These are phyloP conservation scores for Poecilia gillii DNA, from an alignment of 2,797 vertebrate species.

Conservation along the genomic window DNA sequence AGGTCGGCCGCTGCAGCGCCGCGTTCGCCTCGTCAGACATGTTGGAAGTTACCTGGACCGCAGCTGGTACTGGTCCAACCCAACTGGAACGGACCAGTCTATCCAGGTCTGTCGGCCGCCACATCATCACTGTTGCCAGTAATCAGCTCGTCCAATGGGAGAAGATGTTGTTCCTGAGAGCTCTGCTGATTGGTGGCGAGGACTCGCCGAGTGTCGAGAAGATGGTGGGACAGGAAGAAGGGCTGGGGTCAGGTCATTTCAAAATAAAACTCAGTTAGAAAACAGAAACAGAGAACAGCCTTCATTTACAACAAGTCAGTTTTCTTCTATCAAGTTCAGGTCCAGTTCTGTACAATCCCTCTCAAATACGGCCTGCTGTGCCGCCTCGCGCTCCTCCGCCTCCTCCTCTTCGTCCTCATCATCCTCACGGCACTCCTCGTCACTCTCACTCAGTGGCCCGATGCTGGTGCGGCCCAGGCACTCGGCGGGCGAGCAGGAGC, in stretches of 20 bases:
- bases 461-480: conserved; percentile 83
- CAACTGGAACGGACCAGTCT: background rate
- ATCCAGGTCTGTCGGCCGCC: conserved; percentile 48
- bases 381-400: conserved; percentile 67
- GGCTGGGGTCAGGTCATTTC: conserved; percentile 37
- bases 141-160: conserved; percentile 72
- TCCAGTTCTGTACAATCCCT: conserved; percentile 94
- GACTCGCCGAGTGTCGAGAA: conserved; percentile 49
- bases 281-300: conserved; percentile 54
- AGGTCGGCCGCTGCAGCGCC: background rate
- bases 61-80: background rate
- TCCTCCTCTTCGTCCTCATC: conserved; percentile 76
- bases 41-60: conserved; percentile 43
- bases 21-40: conserved; percentile 9
- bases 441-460: conserved; percentile 89
- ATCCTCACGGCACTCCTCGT: conserved; percentile 83
- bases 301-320: conserved; percentile 82
- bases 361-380: conserved; percentile 88
- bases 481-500: conserved; percentile 83
- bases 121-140: conserved; percentile 75
- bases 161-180: conserved; percentile 84
- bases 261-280: conserved; percentile 40
- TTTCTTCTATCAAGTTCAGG: conserved; percentile 93
- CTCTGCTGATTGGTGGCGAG: conserved; percentile 75
- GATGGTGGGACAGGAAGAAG: conserved; percentile 52